Evolutionary conservation across 2,797 vertebrate genomes (phyloP).

Genomic region (Pipistrellus pygmaeus): DNA sequence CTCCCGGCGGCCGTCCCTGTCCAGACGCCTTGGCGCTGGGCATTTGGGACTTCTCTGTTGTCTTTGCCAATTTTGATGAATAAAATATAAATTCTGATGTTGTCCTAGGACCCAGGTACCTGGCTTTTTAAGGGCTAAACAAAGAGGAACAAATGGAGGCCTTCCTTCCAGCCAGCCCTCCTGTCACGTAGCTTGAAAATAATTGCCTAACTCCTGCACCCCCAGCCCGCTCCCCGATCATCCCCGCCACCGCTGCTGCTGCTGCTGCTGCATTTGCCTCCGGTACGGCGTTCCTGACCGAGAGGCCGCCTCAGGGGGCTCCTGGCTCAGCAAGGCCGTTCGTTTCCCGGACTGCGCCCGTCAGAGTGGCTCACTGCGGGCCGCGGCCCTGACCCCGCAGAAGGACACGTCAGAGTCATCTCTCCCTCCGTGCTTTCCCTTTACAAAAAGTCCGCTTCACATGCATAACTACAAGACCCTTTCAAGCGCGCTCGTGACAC

Average conservation of each 20-base stretch:
- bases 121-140: background rate
- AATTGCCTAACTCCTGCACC: background rate
- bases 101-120: background rate
- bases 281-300: background rate
- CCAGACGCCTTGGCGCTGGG: background rate
- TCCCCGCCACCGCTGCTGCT: background rate
- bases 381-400: background rate
- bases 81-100: constrained; percentile 10
- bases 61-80: background rate
- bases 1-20: background rate
- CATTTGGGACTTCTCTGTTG: constrained; percentile 29
- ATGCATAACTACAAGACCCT: background rate
- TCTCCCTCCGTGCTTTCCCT: background rate
- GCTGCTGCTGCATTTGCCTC: background rate
- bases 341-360: background rate
- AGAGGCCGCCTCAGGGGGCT: background rate
- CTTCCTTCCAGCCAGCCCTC: background rate
- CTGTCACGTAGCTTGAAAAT: background rate
- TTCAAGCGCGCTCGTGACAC: background rate
- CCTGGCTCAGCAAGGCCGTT: background rate
- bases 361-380: background rate
- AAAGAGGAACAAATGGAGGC: background rate
- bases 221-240: accelerated
- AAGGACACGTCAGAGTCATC: background rate
- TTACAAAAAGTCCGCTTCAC: background rate